Evolutionary conservation across 2,797 vertebrate genomes (phyloP), one percentile per base, ranked within the genome.

Genomic region (Tarsius wallacei): DNA sequence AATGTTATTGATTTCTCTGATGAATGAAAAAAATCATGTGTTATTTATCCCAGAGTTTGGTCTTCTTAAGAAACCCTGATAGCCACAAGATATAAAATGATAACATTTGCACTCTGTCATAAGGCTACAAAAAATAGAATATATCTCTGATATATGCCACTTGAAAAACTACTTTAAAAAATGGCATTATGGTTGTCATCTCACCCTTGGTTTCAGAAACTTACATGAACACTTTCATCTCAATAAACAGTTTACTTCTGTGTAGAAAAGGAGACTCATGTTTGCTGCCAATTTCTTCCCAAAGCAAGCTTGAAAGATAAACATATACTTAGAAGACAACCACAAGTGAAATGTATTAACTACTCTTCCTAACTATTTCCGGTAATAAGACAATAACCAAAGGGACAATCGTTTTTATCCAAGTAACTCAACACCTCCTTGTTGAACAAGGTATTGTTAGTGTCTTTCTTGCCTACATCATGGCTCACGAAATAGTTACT

Each of bases 131-230:
- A 93, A 88, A 76, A 51, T 16, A 63, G 77, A 64, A 24, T 55
- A 6, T 55, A n/a, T 90, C 63, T 22, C 19, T 82, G 78, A 94
- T 33, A 71, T 63, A 85, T 7, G 26, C 64, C 15, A 55, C 55
- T 81, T 77, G 76, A 81, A 71, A 87, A 87, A 36, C 4, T 8
- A 49, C 36, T 89, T 61, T 64, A 4, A 17, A 94, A 82, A 68
- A 5, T 61, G 33, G 2, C 17, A 21, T 73, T 63, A 36, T 53
- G 61, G 15, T 4, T 49, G 47, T 77, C 57, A 31, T 76, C 51
- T n/a, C 59, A 57, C 22, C 64, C n/a, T 21, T 76, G 19, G 81
- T 73, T 94, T 97, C 31, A 64, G 91, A 97, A 83, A 61, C 42
- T 73, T 36, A 33, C 90, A 51, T 85, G 80, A 91, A 96, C 42